phyloP scores from a whole-genome alignment of 2,797 vertebrate genomes.

The Calcarius lapponicus region DNA sequence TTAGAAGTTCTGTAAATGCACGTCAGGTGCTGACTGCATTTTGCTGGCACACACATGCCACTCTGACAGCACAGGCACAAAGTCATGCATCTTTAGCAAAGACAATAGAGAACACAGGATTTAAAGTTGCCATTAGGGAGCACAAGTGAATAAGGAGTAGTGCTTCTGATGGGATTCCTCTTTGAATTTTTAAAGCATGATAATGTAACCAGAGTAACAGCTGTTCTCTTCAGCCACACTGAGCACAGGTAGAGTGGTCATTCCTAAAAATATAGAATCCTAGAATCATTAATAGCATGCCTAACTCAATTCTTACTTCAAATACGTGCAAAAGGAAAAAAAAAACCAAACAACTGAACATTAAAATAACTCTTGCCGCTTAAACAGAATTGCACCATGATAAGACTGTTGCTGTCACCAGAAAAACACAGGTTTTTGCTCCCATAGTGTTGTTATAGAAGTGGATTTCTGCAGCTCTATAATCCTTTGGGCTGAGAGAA shows the following conservation, averaged over 20 bases:
- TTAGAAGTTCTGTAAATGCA: constrained; percentile 31
- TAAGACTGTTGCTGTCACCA: not conserved
- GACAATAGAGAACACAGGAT: constrained; percentile 48
- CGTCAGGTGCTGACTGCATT: not conserved
- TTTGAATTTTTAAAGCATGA: constrained; percentile 4
- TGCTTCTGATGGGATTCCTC: not conserved
- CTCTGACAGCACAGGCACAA: constrained; percentile 5
- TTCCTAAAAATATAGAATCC: not conserved
- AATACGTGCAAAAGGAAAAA: not conserved
- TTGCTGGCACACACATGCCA: not conserved
- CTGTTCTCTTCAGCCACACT: not conserved
- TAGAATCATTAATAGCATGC: not conserved
- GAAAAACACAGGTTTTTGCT: not conserved
- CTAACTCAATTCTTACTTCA: not conserved
- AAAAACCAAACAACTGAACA: not conserved
- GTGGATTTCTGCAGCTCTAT: fast-evolving
- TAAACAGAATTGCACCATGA: not conserved
- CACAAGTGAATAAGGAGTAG: constrained; percentile 52
- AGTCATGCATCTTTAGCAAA: constrained; percentile 12
- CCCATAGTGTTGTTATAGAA: fast-evolving
- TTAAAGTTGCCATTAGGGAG: constrained; percentile 56
- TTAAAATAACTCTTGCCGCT: not conserved
- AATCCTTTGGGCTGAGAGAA: not conserved
- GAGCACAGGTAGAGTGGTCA: not conserved
- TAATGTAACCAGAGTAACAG: not conserved